phyloP scores from a whole-genome alignment of 1,140 invertebrate genomes.

The Drosophila navojoa region DNA sequence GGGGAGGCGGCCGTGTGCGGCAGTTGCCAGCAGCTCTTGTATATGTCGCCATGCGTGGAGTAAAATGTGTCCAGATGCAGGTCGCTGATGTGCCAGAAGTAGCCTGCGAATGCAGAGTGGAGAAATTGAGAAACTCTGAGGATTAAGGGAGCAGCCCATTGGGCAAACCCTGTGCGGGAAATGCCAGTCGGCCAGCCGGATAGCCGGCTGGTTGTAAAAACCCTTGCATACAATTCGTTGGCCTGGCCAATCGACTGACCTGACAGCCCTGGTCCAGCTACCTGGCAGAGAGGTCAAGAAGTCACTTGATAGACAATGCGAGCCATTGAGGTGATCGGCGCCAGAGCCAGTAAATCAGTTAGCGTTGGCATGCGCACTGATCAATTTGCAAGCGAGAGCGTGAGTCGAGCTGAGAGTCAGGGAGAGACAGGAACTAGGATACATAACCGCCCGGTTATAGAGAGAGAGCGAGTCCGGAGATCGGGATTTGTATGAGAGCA shows the following conservation, averaged over 20 bases:
- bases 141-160: conserved; percentile 36
- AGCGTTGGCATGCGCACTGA: conserved; percentile 63
- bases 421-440: conserved; percentile 34
- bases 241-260: conserved; percentile 16
- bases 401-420: conserved; percentile 9
- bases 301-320: conserved; percentile 32
- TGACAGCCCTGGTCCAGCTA: conserved; percentile 8
- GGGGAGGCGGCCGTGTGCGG: conserved; percentile 40
- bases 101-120: conserved; percentile 88
- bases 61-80: conserved; percentile 94
- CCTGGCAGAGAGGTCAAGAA: conserved; percentile 40
- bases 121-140: conserved; percentile 33
- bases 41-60: conserved; percentile 88
- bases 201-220: conserved; percentile 52
- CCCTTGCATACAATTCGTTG: conserved; percentile 8
- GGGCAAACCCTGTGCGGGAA: conserved; percentile 64
- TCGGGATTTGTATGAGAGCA: conserved; percentile 28
- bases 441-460: conserved; percentile 21
- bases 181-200: conserved; percentile 54
- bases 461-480: conserved; percentile 5
- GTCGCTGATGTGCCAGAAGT: conserved; percentile 96
- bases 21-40: conserved; percentile 85
- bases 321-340: conserved; percentile 11
- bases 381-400: conserved; percentile 15
- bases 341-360: conserved; percentile 45